A percentile compares a stretch with the other conserved stretches of the same genome.
phyloP scores from a whole-genome alignment of 1,140 invertebrate species.

The Hyphantria cunea region DNA sequence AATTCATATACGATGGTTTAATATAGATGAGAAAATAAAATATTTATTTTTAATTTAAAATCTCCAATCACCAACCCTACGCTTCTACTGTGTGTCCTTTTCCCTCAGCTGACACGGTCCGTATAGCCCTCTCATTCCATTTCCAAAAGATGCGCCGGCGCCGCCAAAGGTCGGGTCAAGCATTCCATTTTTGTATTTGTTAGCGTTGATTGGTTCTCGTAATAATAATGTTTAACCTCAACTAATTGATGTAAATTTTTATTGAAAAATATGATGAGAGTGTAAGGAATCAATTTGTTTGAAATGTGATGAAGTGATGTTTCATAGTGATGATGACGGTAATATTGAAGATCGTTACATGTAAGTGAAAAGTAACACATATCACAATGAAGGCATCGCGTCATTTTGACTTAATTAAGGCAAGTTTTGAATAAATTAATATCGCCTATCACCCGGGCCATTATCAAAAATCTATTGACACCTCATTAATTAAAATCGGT shows the following conservation, averaged over 20 bases:
- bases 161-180: constrained; percentile 69
- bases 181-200: constrained; percentile 65
- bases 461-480: too few relatives aligned
- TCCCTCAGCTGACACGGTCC: constrained; percentile 34
- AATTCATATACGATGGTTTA: neutral
- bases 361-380: neutral
- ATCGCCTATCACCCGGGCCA: too few relatives aligned
- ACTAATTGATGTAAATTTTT: constrained; percentile 77
- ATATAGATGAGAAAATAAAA: too few relatives aligned
- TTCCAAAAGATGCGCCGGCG: constrained; percentile 42
- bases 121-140: constrained; percentile 31
- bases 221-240: constrained; percentile 73
- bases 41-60: neutral
- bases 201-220: constrained; percentile 65
- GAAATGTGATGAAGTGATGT: neutral
- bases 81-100: constrained; percentile 11
- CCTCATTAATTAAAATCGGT: too few relatives aligned
- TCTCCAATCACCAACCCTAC: neutral
- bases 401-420: too few relatives aligned
- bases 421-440: too few relatives aligned
- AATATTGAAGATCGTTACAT: neutral
- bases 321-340: neutral
- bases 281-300: constrained; percentile 21
- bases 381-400: too few relatives aligned
- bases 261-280: constrained; percentile 67